Evolutionary conservation across 2,888 invertebrate genomes (phyloP), one percentile per base, ranked within the genome.

Genomic region (Drosophila sordidapex): DNA sequence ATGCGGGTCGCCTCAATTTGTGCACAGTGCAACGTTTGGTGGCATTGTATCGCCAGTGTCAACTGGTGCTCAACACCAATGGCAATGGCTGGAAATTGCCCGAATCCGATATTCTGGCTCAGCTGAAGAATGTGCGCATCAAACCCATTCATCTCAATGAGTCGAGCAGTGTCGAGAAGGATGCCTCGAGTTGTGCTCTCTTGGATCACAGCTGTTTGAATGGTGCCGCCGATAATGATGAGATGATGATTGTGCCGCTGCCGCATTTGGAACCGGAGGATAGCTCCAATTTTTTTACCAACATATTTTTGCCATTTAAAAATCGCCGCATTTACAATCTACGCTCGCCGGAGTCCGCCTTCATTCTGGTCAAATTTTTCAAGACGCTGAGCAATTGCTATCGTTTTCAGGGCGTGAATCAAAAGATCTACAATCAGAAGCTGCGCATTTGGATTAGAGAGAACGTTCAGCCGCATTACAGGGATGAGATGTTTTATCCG

Each of bases 11-110:
- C 4, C 69, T 92, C 0, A 88, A 90, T 11, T 69, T 91, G 1
- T 82, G 74, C 63, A 89, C 90, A 0, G 82, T 90, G 21, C 67
- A 91, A 64, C 89, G 89, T 43, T 65, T 93, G 43, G 66, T 81
- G 21, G 73, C 76, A 4, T 71, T 93, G 0, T 91, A 89, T 64
- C 79, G 84, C 2, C 88, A 92, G 66, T 91, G 92, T 40, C 91
- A 86, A 69, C 35, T 65, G 2, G 76, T 83, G 31, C 82, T 93
- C 13, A 93, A 93, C 66, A 93, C 93, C 3, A 91, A 93, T 67
- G 93, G 93, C 18, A 93, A 93, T 67, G 92, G 91, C 13, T 93
- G 93, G 93, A 82, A 64, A 35, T 25, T 73, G 8, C 89, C 92
- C 1, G 66, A 81, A 0, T 51, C 38, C 4, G 85, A 92, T 70